A percentile compares a stretch with the other conserved stretches of the same genome.
phyloP scores from a whole-genome alignment of 2,888 invertebrate genomes.

The Tenthredo notha region DNA sequence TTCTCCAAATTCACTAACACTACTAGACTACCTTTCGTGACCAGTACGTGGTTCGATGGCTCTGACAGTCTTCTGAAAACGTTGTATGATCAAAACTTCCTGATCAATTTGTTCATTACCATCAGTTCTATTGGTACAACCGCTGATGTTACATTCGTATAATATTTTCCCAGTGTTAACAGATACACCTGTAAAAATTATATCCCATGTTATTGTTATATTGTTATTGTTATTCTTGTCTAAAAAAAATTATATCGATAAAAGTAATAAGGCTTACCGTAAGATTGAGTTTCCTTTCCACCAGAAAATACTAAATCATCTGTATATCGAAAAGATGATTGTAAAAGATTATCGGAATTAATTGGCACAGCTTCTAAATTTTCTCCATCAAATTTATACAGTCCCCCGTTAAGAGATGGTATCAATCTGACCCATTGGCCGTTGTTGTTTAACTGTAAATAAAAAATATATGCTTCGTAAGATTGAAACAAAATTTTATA shows the following conservation, averaged over 20 bases:
- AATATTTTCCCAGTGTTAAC: conserved; percentile 85
- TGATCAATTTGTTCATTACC: conserved; percentile 77
- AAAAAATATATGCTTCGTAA: conserved; percentile 47
- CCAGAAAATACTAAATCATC: conserved; percentile 93
- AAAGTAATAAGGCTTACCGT: conserved; percentile 80
- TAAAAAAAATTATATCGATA: background rate
- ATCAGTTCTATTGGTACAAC: conserved; percentile 87
- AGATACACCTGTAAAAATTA: conserved; percentile 80
- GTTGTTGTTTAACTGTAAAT: conserved; percentile 86
- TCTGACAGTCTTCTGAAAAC: conserved; percentile 92
- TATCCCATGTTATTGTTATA: background rate
- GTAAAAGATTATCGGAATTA: conserved; percentile 91
- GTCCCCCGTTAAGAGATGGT: conserved; percentile 93
- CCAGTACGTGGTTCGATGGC: conserved; percentile 94
- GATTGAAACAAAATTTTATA: conserved; percentile 18
- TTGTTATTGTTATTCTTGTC: background rate
- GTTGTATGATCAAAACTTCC: conserved; percentile 88
- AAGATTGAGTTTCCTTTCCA: conserved; percentile 91
- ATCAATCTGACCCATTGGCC: conserved; percentile 94
- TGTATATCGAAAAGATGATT: conserved; percentile 92
- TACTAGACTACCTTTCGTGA: conserved; percentile 84
- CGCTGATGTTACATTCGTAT: conserved; percentile 88
- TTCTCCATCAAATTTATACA: conserved; percentile 95
- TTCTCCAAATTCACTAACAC: conserved; percentile 40
- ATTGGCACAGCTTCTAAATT: conserved; percentile 93